A percentile compares a stretch with the other conserved stretches of the same genome.
Evolutionary conservation across 2,888 invertebrate species (phyloP).

Genomic region (Clanis bilineata): DNA sequence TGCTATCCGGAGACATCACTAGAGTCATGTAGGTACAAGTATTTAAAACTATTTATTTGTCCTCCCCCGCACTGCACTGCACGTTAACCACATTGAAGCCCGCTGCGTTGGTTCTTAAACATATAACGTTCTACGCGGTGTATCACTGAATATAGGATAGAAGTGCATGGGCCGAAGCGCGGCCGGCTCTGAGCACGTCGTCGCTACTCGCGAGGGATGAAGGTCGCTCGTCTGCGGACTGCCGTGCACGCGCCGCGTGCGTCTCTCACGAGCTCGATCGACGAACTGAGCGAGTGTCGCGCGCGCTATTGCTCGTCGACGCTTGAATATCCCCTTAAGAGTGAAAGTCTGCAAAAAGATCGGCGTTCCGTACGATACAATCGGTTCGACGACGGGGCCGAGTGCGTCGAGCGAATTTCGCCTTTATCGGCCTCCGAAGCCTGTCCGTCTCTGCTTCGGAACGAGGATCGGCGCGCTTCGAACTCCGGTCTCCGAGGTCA

Average conservation of each 20-base stretch:
- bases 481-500: constrained; percentile 92
- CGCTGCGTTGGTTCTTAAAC: constrained; percentile 37
- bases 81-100: constrained; percentile 71
- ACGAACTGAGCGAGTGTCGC: constrained; percentile 77
- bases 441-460: constrained; percentile 76
- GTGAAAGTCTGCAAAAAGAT: constrained; percentile 84
- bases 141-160: constrained; percentile 66
- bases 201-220: constrained; percentile 62
- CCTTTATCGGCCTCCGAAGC: constrained; percentile 75
- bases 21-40: constrained; percentile 59
- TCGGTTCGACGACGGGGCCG: constrained; percentile 64
- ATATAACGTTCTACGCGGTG: constrained; percentile 54
- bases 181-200: constrained; percentile 53
- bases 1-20: constrained; percentile 88
- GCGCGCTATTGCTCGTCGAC: constrained; percentile 69
- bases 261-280: constrained; percentile 81
- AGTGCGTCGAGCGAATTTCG: constrained; percentile 72
- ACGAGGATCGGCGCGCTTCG: constrained; percentile 89
- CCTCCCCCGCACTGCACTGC: constrained; percentile 71
- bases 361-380: constrained; percentile 77
- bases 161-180: constrained; percentile 63
- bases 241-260: constrained; percentile 73
- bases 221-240: constrained; percentile 64
- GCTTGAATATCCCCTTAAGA: constrained; percentile 76
- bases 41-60: constrained; percentile 56